Evolutionary conservation across 2,888 invertebrate species (phyloP), one percentile per base, ranked within the genome.

Genomic region (Heliconius ethilla): DNA sequence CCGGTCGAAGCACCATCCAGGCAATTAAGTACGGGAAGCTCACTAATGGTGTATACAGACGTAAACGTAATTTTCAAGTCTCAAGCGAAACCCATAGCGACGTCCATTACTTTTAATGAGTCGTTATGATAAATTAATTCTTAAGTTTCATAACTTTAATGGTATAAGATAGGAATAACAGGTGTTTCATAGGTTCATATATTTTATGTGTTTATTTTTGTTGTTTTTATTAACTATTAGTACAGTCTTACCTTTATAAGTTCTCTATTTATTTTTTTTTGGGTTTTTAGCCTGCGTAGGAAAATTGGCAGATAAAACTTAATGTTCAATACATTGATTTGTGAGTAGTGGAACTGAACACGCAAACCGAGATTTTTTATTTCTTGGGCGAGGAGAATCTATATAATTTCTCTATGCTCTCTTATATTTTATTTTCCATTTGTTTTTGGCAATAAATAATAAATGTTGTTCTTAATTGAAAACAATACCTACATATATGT

Each of bases 11-110:
- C 89, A 88, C 89, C 88, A 89, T 89, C 87, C 88, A 86, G 86
- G 91, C 94, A 94, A 93, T 94, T 93, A 94, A 89, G 87, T 85
- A 83, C 89, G 89, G 94, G 94, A 94, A 92, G 87, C 85, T 83
- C 83, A 82, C 87, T 91, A 91, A 93, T 91, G 89, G 91, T 86
- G 88, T 88, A 86, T 86, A 88, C 88, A 88, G 87, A 86, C 84
- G 86, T 86, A 87, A 87, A 88, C 86, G 81, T 82, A 78, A 83
- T 83, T 82, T 81, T 81, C 78, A 74, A 82, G 76, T 82, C 81
- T 77, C 75, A 82, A 81, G 75, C 79, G 79, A 83, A 84, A 86
- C 83, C 82, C 82, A 84, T 85, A 82, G 83, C 83, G 82, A 79
- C 79, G 79, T 77, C 78, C 75, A 78, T 79, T 81, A 79, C 74